Conservation (phyloP, 2,888 invertebrate species). For the Dryobota labecula region DNA sequence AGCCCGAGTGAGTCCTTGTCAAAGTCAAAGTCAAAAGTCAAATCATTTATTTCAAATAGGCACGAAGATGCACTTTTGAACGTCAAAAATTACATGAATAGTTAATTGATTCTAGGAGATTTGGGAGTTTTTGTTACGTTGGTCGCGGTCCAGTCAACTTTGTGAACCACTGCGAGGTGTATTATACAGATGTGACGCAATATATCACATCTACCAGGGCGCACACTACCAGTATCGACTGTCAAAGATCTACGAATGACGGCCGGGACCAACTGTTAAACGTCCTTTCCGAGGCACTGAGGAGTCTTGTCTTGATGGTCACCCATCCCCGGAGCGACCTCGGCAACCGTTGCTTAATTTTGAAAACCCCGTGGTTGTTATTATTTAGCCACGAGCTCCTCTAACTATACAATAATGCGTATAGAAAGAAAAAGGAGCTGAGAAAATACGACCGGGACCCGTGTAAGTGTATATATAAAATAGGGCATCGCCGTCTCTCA, state of each 20-base stretch:
- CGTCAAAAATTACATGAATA: no score
- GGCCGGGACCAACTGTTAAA: background rate
- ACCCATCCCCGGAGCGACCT: background rate
- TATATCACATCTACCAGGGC: no score
- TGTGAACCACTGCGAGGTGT: no score
- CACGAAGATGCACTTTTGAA: no score
- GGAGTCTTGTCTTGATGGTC: background rate
- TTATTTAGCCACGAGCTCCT: background rate
- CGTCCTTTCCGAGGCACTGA: background rate
- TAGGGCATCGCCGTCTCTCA: constrained; percentile 4
- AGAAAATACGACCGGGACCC: background rate
- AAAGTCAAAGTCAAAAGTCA: no score
- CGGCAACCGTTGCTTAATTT: background rate
- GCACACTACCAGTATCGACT: background rate
- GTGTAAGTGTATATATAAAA: background rate
- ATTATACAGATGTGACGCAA: no score
- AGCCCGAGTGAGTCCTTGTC: no score
- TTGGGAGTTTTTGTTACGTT: no score
- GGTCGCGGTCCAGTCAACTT: no score
- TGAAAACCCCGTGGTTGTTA: background rate
- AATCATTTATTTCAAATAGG: no score
- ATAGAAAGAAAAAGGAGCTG: background rate
- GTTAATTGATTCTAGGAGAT: no score
- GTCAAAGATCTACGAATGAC: background rate
- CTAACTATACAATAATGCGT: background rate